A percentile compares a stretch with the other conserved stretches of the same genome.
Evolutionary conservation across 2,113 vertebrate genomes (phyloP).

Genomic region (Chaetops frenatus): DNA sequence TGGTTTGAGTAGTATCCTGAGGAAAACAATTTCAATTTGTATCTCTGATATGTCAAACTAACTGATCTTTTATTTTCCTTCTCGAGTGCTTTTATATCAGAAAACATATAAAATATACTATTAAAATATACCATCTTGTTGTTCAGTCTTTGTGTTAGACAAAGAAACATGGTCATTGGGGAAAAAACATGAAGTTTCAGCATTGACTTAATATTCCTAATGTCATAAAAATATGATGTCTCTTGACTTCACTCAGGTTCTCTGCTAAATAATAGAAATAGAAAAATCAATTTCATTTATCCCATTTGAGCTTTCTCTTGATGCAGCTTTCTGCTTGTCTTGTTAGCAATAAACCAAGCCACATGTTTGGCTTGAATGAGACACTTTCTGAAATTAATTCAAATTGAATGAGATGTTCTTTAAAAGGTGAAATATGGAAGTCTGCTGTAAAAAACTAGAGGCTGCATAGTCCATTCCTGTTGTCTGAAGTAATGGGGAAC

Average conservation of each 20-base stretch:
- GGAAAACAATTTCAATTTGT: neutral
- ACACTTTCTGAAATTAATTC: neutral
- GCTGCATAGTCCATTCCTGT: neutral
- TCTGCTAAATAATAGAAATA: neutral
- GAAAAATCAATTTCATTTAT: neutral
- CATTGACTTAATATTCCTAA: neutral
- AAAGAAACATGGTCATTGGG: neutral
- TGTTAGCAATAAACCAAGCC: neutral
- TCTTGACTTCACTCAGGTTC: neutral
- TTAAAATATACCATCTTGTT: neutral
- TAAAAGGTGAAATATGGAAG: neutral
- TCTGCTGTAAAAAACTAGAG: neutral
- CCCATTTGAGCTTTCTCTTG: fast-evolving
- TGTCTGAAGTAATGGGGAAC: neutral
- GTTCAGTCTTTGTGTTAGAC: neutral
- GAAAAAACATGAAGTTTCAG: fast-evolving
- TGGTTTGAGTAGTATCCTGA: neutral
- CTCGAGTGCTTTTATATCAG: neutral
- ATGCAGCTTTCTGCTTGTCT: neutral
- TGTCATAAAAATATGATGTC: neutral
- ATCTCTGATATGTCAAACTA: neutral
- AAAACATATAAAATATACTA: neutral
- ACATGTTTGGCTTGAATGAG: neutral
- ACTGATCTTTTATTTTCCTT: neutral
- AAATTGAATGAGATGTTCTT: neutral